phyloP scores from a whole-genome alignment of 2,113 vertebrate genomes.

The Isichthys henryi region DNA sequence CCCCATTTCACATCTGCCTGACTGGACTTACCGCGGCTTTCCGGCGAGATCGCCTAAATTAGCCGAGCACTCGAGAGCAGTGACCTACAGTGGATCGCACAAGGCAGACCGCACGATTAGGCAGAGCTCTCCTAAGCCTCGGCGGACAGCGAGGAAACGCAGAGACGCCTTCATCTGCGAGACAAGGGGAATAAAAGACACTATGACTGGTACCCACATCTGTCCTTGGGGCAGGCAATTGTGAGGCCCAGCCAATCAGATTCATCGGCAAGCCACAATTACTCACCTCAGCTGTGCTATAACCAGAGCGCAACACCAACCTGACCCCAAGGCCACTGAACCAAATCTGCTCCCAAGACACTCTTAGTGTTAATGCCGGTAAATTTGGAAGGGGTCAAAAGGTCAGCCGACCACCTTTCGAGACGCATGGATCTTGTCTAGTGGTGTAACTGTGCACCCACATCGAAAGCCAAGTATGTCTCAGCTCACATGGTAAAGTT shows the following conservation, averaged over 20 bases:
- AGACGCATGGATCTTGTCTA: not conserved
- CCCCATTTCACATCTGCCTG: not conserved
- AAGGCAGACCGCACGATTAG: not conserved
- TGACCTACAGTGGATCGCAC: not conserved
- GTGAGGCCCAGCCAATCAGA: not conserved
- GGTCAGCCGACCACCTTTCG: not conserved
- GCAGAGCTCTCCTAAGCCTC: not conserved
- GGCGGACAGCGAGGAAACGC: not conserved
- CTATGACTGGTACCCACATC: not conserved
- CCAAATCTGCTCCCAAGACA: not conserved
- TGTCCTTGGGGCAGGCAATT: not conserved
- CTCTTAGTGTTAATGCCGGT: not conserved
- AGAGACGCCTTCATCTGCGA: not conserved
- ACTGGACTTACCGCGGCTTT: not conserved
- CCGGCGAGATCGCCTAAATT: not conserved
- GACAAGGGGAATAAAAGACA: not conserved
- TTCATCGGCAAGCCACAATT: not conserved
- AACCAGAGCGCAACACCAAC: not conserved
- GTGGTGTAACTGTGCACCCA: not conserved
- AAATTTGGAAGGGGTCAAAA: not conserved
- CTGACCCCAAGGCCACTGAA: not conserved
- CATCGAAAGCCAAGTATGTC: conserved; percentile 28
- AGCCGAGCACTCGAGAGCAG: not conserved
- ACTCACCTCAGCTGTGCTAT: not conserved
- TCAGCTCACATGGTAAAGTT: conserved; percentile 57